Conservation (phyloP, 2,888 invertebrate species). For the Protophormia terraenovae region DNA sequence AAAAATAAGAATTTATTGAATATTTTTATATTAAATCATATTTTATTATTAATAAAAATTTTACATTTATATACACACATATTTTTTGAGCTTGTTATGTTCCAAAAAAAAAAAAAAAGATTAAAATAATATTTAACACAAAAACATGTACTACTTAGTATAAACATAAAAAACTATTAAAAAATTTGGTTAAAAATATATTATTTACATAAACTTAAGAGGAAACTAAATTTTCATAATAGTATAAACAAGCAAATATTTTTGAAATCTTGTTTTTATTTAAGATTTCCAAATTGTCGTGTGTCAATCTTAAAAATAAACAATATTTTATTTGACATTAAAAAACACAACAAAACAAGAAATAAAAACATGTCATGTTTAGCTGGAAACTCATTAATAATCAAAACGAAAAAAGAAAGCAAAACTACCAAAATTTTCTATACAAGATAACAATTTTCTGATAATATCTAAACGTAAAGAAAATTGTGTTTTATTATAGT, state of each 20-base stretch:
- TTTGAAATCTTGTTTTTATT: not conserved
- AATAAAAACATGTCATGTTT: constrained; percentile 50
- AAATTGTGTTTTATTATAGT: no score
- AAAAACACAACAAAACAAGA: constrained; percentile 34
- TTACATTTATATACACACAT: not conserved
- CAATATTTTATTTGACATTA: constrained; percentile 28
- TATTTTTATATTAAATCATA: constrained; percentile 8
- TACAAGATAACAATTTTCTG: not conserved
- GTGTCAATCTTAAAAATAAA: constrained; percentile 13
- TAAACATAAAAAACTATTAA: not conserved
- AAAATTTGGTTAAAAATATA: not conserved
- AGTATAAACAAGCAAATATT: not conserved
- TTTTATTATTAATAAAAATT: constrained; percentile 15
- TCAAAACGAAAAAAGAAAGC: not conserved
- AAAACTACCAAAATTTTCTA: not conserved
- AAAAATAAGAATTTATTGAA: constrained; percentile 26
- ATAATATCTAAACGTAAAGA: no score
- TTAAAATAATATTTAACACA: not conserved
- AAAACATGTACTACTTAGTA: no score
- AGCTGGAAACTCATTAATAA: constrained; percentile 56
- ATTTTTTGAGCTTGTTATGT: not conserved
- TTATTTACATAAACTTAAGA: not conserved
- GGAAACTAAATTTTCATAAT: not conserved
- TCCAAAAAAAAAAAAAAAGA: no score
- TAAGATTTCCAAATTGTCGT: constrained; percentile 15